A percentile compares a stretch with the other conserved stretches of the same genome.
These are phyloP conservation scores for Camelus bactrianus DNA, from an alignment of 2,113 vertebrate genomes.

Conservation along the genomic window DNA sequence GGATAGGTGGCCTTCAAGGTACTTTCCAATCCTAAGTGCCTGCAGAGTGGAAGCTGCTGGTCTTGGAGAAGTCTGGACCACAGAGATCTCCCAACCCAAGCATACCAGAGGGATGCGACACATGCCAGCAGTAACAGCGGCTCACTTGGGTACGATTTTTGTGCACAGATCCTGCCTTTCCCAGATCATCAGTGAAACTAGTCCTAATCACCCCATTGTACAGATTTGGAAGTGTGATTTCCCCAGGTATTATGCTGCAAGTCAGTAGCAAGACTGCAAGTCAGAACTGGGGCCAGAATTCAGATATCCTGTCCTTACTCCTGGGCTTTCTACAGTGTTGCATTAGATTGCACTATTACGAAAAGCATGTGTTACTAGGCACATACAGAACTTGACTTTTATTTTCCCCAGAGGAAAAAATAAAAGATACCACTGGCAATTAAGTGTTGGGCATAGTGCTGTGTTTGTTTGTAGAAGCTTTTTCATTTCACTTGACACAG, in stretches of 20 bases:
- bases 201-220: not conserved
- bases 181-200: slow-evolving; percentile 32
- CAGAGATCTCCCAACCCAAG: slow-evolving; percentile 69
- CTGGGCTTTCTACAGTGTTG: not conserved
- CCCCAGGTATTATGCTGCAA: not conserved
- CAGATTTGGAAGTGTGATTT: not conserved
- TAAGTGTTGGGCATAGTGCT: slow-evolving; percentile 57
- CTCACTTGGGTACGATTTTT: slow-evolving; percentile 59
- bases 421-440: not conserved
- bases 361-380: slow-evolving; percentile 7
- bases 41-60: slow-evolving; percentile 71
- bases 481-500: slow-evolving; percentile 60
- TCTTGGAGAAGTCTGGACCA: slow-evolving; percentile 67
- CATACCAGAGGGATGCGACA: slow-evolving; percentile 52
- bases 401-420: slow-evolving; percentile 45
- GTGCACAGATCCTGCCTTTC: slow-evolving; percentile 49
- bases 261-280: not conserved
- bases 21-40: slow-evolving; percentile 68
- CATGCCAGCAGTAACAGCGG: slow-evolving; percentile 59
- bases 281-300: not conserved
- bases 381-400: not conserved
- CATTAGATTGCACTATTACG: not conserved
- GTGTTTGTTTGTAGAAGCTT: slow-evolving; percentile 3
- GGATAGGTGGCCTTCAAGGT: slow-evolving; percentile 70
- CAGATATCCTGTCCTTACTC: not conserved